Evolutionary conservation across 2,888 invertebrate species (phyloP), one percentile per base, ranked within the genome.

Genomic region (Eilema depressum): DNA sequence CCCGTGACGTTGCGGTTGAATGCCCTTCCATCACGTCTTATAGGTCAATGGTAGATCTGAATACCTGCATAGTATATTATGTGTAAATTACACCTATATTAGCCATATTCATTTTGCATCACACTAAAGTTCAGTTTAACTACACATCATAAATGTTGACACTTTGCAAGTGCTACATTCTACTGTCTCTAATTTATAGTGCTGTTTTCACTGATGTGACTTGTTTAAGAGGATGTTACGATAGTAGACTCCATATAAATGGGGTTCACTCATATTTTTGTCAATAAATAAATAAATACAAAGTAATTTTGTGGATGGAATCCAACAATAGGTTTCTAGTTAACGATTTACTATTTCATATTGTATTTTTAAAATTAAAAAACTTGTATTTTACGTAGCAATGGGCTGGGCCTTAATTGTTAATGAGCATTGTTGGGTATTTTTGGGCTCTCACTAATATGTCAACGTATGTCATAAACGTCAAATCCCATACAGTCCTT

Each of bases 91-190:
- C n/a, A 53, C n/a, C 53, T 5, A 53, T n/a, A 53, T 37, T 63
- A 62, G 7, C 14, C 14, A 14, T 1, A 20, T 62, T 33, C 33
- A 33, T 62, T 63, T 63, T 25, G 1, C 20, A 7, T 37, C 8
- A 41, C 63, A 47, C 20, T 63, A 26, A 61, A 67, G 60, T 66
- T 33, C 59, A 71, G 77, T 77, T 73, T 53, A 53, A 72, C 60
- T 69, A 62, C 30, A 26, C 33, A 30, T 8, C 68, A 56, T 62
- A 28, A 1, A 20, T 30, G 81, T 33, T 66, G 71, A 81, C 79
- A 71, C 60, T 12, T 30, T 26, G 30, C 62, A 65, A 76, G 76
- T 79, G 79, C 68, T 66, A 79, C 68, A 76, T 79, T 80, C 77
- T 73, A 3, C 20, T 3, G 23, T 4, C 26, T 73, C 25, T 33